These are phyloP conservation scores for Sycophaga agraensis DNA, from an alignment of 1,140 invertebrate genomes.

Conservation along the genomic window DNA sequence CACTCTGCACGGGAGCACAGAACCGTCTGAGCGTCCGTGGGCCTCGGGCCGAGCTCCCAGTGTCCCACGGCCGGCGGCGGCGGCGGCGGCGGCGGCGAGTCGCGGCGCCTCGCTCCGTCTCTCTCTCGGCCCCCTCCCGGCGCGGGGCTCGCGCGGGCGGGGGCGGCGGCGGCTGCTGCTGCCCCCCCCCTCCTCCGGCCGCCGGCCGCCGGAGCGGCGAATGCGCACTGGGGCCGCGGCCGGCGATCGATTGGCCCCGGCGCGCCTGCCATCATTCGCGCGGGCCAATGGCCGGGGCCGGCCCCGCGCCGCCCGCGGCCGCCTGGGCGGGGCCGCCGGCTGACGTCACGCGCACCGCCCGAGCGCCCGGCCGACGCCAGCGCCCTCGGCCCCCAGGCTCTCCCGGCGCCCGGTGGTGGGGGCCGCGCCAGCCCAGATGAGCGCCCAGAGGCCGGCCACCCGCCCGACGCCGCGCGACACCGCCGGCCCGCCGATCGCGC, in stretches of 20 bases:
- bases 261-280: slow-evolving; percentile 54
- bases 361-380: slow-evolving; percentile 34
- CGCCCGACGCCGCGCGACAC: slow-evolving; percentile 15
- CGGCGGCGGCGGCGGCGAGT: neutral
- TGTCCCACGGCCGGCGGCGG: neutral
- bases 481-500: no score
- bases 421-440: no score
- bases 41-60: slow-evolving; percentile 35
- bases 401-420: no score
- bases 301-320: slow-evolving; percentile 10
- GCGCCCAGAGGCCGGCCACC: slow-evolving; percentile 31
- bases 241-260: slow-evolving; percentile 51
- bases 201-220: slow-evolving; percentile 22
- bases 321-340: slow-evolving; percentile 31
- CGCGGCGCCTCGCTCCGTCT: neutral
- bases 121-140: slow-evolving; percentile 5
- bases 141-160: neutral
- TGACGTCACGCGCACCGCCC: slow-evolving; percentile 32
- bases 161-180: neutral
- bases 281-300: slow-evolving; percentile 42
- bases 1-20: slow-evolving; percentile 43
- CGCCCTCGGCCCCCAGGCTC: slow-evolving; percentile 36
- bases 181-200: slow-evolving; percentile 11
- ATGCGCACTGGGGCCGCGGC: slow-evolving; percentile 31
- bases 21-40: slow-evolving; percentile 45